These are phyloP conservation scores for Argynnis bischoffii DNA, from an alignment of 2,888 invertebrate genomes.

Conservation along the genomic window DNA sequence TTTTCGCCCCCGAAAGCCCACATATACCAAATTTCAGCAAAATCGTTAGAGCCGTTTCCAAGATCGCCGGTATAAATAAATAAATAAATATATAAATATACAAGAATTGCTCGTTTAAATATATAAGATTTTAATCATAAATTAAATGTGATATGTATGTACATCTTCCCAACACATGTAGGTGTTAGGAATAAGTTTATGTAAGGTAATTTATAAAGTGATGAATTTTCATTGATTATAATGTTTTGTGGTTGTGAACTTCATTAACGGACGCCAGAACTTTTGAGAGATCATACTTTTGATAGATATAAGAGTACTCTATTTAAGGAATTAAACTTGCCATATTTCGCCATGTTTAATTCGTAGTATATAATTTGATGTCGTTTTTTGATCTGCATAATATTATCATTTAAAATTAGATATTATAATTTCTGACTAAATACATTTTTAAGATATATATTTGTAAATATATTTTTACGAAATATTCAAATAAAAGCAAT, in stretches of 20 bases:
- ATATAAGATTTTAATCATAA: constrained; percentile 35
- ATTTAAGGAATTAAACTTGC: constrained; percentile 73
- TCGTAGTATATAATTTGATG: constrained; percentile 41
- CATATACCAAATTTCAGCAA: too few relatives aligned
- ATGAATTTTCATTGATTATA: constrained; percentile 24
- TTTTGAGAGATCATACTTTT: constrained; percentile 15
- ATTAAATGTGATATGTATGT: constrained; percentile 62
- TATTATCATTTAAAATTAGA: neutral
- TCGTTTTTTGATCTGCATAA: neutral
- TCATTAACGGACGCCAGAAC: constrained; percentile 15
- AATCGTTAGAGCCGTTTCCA: too few relatives aligned
- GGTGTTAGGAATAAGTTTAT: constrained; percentile 25
- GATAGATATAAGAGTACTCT: constrained; percentile 27
- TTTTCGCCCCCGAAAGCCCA: too few relatives aligned
- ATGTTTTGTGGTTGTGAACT: constrained; percentile 34
- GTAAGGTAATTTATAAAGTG: constrained; percentile 22
- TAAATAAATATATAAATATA: too few relatives aligned
- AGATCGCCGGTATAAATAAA: too few relatives aligned
- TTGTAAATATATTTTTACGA: too few relatives aligned
- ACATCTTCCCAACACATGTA: constrained; percentile 9
- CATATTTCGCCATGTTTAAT: constrained; percentile 77
- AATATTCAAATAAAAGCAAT: too few relatives aligned
- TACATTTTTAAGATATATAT: neutral
- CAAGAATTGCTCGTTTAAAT: too few relatives aligned
- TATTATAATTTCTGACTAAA: neutral